Evolutionary conservation across 2,797 vertebrate species (phyloP).

Genomic region (Neopelma chrysocephalum): DNA sequence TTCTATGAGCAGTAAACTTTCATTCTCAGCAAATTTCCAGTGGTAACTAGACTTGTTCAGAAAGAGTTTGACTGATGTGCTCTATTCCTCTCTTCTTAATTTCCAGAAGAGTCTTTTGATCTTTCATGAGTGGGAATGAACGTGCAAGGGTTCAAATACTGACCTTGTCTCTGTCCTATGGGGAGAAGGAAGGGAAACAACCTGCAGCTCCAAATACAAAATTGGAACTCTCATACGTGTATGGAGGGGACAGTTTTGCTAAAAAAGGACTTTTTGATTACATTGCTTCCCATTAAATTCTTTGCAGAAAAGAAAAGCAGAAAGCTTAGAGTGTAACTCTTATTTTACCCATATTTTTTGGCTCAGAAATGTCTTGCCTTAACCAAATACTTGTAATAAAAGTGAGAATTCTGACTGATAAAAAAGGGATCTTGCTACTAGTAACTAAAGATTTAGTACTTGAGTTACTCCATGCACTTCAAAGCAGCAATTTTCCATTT

Average conservation of each 20-base stretch:
- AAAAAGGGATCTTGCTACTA: neutral
- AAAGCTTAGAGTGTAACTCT: neutral
- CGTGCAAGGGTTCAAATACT: neutral
- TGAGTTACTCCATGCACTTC: neutral
- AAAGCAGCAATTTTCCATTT: neutral
- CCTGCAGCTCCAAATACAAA: neutral
- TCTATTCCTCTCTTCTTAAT: neutral
- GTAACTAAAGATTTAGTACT: neutral
- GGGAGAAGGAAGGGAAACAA: neutral
- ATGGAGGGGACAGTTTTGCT: neutral
- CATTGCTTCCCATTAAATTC: neutral
- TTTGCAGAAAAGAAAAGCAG: neutral
- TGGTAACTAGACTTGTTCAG: neutral
- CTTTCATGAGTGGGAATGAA: neutral
- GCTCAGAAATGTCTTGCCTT: neutral
- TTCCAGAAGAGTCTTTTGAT: neutral
- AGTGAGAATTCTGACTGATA: neutral
- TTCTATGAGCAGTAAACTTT: slow-evolving; percentile 4
- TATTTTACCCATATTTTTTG: neutral
- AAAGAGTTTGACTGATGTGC: neutral
- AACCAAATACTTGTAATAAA: neutral
- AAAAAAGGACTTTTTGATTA: neutral
- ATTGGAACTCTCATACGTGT: neutral
- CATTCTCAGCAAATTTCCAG: neutral
- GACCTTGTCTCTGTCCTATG: neutral